Percentiles rank a stretch among this genome's conserved stretches.
Conservation (phyloP, 64 coral and sea anemone species). For the Pocillopora verrucosa region DNA sequence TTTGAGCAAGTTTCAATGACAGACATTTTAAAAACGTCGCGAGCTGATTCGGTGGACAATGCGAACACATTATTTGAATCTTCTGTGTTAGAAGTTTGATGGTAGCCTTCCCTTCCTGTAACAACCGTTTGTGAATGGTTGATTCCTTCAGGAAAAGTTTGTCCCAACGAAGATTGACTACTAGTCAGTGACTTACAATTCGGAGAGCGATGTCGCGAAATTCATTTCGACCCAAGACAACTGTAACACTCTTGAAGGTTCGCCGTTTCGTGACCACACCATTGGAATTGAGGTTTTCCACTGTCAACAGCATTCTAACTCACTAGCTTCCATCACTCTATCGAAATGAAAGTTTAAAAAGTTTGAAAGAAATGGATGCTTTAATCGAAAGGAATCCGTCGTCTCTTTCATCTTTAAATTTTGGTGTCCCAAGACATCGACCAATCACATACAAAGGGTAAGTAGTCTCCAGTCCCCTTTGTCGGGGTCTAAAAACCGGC, state of each 20-base stretch:
- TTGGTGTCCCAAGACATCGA: too few species aligned
- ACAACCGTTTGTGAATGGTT: slow-evolving; percentile 86
- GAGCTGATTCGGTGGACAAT: slow-evolving; percentile 77
- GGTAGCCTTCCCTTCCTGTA: slow-evolving; percentile 93
- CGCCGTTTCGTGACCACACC: too few species aligned
- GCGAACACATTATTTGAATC: slow-evolving; percentile 90
- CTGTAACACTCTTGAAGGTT: too few species aligned
- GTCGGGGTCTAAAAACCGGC: too few species aligned
- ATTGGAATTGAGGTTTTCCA: too few species aligned
- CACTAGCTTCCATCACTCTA: slow-evolving; percentile 46
- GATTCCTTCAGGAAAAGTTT: slow-evolving; percentile 85
- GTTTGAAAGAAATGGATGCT: not conserved
- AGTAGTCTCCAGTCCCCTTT: too few species aligned
- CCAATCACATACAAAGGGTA: too few species aligned
- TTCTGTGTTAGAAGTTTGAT: slow-evolving; percentile 83
- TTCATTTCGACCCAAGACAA: slow-evolving; percentile 90
- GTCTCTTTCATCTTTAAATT: too few species aligned
- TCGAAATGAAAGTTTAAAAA: not conserved
- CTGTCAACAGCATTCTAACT: too few species aligned
- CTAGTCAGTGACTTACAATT: too few species aligned
- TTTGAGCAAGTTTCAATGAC: slow-evolving; percentile 91
- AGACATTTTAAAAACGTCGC: too few species aligned
- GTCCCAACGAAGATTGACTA: slow-evolving; percentile 68
- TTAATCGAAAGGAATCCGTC: not conserved
- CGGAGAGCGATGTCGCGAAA: slow-evolving; percentile 93